Conservation (phyloP, 2,888 invertebrate genomes). For the Epinotia bilunana region DNA sequence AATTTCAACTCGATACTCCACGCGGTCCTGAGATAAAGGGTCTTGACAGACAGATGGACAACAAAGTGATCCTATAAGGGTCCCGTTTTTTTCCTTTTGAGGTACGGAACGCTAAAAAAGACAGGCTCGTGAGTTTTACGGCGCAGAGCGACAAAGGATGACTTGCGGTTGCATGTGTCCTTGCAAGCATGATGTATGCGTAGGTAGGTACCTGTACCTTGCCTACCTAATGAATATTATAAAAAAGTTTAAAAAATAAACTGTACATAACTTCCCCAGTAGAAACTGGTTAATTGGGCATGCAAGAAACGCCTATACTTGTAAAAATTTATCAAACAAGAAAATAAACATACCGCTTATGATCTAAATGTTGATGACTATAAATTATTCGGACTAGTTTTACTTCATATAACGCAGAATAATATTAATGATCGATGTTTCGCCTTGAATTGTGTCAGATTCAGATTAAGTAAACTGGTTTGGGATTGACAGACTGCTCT, state of each 20-base stretch:
- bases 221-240: too few relatives aligned
- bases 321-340: conserved; percentile 1
- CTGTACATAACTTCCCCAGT: background rate
- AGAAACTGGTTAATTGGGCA: background rate
- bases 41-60: too few relatives aligned
- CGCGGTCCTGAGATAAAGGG: too few relatives aligned
- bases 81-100: too few relatives aligned
- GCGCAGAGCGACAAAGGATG: too few relatives aligned
- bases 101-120: too few relatives aligned
- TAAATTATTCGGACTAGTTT: conserved; percentile 23
- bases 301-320: background rate
- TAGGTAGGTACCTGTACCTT: too few relatives aligned
- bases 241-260: background rate
- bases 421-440: conserved; percentile 31
- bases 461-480: conserved; percentile 34
- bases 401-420: background rate
- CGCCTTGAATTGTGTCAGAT: conserved; percentile 31
- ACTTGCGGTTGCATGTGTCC: too few relatives aligned
- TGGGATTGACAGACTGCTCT: conserved; percentile 22
- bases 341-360: conserved; percentile 17
- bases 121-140: too few relatives aligned
- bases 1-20: too few relatives aligned
- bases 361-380: conserved; percentile 14
- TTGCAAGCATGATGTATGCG: too few relatives aligned
- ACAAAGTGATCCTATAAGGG: too few relatives aligned